Conservation (phyloP, 2,797 vertebrate species). For the Bryconaethiops microstoma region DNA sequence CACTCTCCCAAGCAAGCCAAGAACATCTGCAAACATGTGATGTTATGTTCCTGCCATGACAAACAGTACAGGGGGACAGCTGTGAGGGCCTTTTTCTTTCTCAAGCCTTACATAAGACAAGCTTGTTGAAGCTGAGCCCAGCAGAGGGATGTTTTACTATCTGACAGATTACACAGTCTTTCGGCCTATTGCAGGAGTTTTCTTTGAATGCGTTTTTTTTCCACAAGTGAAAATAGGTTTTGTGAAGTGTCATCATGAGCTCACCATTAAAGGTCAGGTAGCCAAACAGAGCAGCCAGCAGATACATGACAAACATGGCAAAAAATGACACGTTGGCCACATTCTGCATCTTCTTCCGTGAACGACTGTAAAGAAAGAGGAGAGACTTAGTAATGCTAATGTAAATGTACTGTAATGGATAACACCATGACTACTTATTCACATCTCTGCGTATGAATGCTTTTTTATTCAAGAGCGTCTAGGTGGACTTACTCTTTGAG, state of each 20-base stretch:
- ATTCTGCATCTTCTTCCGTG: constrained; percentile 90
- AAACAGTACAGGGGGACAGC: constrained; percentile 45
- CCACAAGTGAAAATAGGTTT: not conserved
- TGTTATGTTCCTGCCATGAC: constrained; percentile 49
- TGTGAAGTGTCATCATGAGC: constrained; percentile 29
- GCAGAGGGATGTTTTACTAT: not conserved
- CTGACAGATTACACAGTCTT: not conserved
- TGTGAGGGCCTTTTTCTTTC: constrained; percentile 50
- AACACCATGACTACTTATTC: not conserved
- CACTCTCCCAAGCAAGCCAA: constrained; percentile 39
- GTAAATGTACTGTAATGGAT: not conserved
- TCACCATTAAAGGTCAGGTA: constrained; percentile 97
- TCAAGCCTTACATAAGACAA: constrained; percentile 44
- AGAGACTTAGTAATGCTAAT: not conserved
- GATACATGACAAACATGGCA: constrained; percentile 97
- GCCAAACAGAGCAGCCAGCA: constrained; percentile 95
- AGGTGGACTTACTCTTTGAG: constrained; percentile 85
- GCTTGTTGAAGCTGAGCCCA: not conserved
- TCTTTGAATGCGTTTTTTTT: not conserved
- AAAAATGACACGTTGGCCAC: constrained; percentile 97
- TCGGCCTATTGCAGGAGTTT: not conserved
- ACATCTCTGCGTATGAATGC: not conserved
- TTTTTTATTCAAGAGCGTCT: not conserved
- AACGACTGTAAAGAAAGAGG: constrained; percentile 79
- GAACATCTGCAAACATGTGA: constrained; percentile 46